Base-by-base conservation (phyloP, 2,113 vertebrate species). In the Neolamprologus toae region DNA sequence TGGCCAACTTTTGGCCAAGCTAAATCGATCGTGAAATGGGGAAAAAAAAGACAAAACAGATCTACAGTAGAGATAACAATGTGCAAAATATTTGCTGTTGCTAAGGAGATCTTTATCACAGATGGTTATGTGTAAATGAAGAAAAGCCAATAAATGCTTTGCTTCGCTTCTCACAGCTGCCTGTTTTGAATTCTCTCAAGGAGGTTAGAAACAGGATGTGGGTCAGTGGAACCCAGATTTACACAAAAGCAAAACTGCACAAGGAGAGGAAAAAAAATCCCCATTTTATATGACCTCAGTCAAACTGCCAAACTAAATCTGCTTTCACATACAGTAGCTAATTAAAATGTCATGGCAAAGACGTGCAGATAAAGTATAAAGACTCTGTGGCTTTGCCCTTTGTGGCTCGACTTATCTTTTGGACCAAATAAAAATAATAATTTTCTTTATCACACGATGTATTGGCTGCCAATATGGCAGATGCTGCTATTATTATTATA, bases 231-330 rank as follows among this genome's bases (percentile, higher is more conserved):
- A 73, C 37, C 78, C 57, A 21, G 55, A 88, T 87, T 84, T 91
- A 82, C 85, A 66, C 84, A 11, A 90, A 55, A 90, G 59, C 55
- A 37, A 89, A 91, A 90, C 21, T 55, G 81, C 87, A 85, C 11
- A 89, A 86, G 33, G 8, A 82, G 26, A 86, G 63, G 90, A 91
- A 92, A 93, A 45, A 51, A 78, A 78, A 78, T 90, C 89, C 91
- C 88, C 11, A 23, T 81, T 94, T 90, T 78, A 85, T 84, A 90
- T 61, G 68, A 92, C 84, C 71, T 68, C 66, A 90, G 90, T 92
- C 76, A 90, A 88, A 73, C 80, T 82, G 71, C 88, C 57, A 68
- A 82, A 91, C 88, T 86, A 94, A 87, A 95, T 95, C 86, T 89
- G 26, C 68, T 82, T 61, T 85, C 80, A 80, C 84, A 92, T 80